Conservation (phyloP, 2,888 invertebrate species). For the Spodoptera littoralis region DNA sequence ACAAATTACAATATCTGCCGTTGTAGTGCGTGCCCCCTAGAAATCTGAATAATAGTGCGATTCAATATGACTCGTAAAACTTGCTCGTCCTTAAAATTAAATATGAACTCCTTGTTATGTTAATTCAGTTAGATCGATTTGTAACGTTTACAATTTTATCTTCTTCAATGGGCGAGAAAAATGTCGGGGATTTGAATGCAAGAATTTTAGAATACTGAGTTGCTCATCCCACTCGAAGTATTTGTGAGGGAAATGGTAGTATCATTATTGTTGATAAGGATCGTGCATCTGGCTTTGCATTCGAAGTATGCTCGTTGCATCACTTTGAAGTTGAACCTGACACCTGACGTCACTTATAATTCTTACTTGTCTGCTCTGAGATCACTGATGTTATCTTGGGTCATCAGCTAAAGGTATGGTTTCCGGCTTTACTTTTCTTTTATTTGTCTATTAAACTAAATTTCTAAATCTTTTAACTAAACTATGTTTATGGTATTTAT, state of each 20-base stretch:
- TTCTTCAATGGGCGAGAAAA: constrained; percentile 17
- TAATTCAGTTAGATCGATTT: constrained; percentile 41
- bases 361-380: constrained; percentile 29
- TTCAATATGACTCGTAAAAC: constrained; percentile 50
- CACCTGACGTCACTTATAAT: constrained; percentile 38
- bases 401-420: constrained; percentile 26
- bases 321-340: constrained; percentile 37
- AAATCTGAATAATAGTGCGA: constrained; percentile 53
- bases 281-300: constrained; percentile 36
- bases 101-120: constrained; percentile 47
- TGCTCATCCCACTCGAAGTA: constrained; percentile 36
- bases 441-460: background rate
- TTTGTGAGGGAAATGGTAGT: constrained; percentile 25
- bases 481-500: no score
- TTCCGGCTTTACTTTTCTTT: background rate
- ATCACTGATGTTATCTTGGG: constrained; percentile 29
- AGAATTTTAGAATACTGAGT: constrained; percentile 35
- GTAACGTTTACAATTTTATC: constrained; percentile 29
- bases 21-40: constrained; percentile 61
- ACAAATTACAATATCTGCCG: constrained; percentile 80
- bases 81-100: constrained; percentile 50
- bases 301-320: constrained; percentile 26
- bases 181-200: constrained; percentile 33
- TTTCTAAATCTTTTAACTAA: no score
- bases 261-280: constrained; percentile 46